Evolutionary conservation across 1,140 invertebrate genomes (phyloP), one percentile per base, ranked within the genome.

Genomic region (Oscheius sp.): DNA sequence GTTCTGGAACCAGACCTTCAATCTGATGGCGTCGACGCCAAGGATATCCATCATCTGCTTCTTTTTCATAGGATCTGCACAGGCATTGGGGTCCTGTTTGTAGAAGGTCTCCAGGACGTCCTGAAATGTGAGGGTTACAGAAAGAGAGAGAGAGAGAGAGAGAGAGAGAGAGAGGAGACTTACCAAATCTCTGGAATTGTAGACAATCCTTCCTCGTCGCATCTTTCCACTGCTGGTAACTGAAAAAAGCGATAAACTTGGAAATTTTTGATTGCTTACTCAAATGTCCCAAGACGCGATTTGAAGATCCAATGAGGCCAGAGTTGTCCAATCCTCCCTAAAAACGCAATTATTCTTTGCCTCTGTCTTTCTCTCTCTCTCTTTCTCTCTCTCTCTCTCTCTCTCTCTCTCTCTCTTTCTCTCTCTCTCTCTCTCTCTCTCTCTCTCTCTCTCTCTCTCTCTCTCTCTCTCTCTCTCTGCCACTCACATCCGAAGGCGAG

Each of bases 1-100:
- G 36, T 63, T 63, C 23, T 63, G 61, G 36, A 63, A 63, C 61
- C 61, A 63, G 15, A 63, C 61, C 23, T 63, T 63, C 32, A 63
- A 10, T 32, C 61, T 35, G 32, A 36, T 10, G 26, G 32, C 32
- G 61, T 63, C 61, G 61, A 63, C 36, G 26, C 32, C 32, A 38
- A 63, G 61, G 20, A 63, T 10, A 32, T 63, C 61, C 32, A 34
- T 36, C 61, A 63, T 63, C 61, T 63, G 61, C 61, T 63, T 13
- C 36, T 42, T 34, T 42, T 63, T 63, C 15, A 63, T 32, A 7
- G 61, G 61, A 26, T 63, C 61, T 7, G 61, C 61, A 63, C 61
- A 63, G 32, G 61, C 32, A 34, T 63, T 63, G 10, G 61, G 61
- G 29, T 63, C 36, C 18, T 32, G 7, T 13, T 13, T n/a, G 61